Percentiles rank a stretch among this genome's conserved stretches.
phyloP scores from a whole-genome alignment of 2,113 vertebrate genomes.

The Furnarius figulus region DNA sequence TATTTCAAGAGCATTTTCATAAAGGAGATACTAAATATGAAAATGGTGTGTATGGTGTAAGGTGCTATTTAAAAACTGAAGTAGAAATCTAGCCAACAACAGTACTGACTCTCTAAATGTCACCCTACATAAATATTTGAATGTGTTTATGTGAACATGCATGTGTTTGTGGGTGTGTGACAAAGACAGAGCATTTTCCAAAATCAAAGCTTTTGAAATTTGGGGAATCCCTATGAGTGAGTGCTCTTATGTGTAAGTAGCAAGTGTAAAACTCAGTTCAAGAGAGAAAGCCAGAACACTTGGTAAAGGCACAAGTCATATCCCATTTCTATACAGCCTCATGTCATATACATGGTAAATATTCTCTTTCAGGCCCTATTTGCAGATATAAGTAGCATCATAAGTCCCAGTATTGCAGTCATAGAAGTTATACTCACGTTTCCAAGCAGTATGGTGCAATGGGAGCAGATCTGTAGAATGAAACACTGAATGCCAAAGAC shows the following conservation, averaged over 20 bases:
- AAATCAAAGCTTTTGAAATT: background rate
- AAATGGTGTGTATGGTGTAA: background rate
- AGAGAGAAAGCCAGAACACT: background rate
- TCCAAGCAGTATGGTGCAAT: background rate
- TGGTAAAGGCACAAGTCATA: background rate
- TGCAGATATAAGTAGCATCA: background rate
- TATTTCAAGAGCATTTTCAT: background rate
- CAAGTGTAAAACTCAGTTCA: background rate
- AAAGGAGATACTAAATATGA: background rate
- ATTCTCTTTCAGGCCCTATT: background rate
- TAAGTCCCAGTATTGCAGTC: background rate
- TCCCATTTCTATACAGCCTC: background rate
- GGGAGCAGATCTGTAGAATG: background rate
- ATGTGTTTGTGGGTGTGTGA: background rate
- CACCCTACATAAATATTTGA: conserved; percentile 5
- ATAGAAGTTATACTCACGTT: background rate
- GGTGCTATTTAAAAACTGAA: background rate
- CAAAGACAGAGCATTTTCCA: background rate
- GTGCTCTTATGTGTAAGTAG: background rate
- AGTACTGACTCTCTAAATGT: background rate
- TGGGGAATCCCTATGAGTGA: background rate
- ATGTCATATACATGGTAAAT: background rate
- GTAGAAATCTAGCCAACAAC: background rate
- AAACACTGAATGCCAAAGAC: background rate
- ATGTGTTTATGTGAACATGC: background rate